Evolutionary conservation across 2,797 vertebrate genomes (phyloP), one percentile per base, ranked within the genome.

Genomic region (Euthynnus affinis): DNA sequence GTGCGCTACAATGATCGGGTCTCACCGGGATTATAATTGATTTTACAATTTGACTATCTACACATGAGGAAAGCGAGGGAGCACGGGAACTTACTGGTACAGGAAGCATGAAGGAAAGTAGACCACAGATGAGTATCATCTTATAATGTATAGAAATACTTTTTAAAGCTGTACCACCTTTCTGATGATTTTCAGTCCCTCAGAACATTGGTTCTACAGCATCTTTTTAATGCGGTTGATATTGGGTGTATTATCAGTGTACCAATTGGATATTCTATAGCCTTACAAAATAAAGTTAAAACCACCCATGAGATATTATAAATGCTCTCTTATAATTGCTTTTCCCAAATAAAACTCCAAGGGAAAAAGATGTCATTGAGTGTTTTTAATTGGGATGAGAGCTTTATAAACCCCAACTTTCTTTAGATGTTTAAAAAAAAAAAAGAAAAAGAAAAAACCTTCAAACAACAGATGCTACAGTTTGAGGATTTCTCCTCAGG

Each of bases 381-480:
- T 9, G 70, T 61, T 80, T 59, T 73, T 87, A 90, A 92, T 93
- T 87, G 84, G 74, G 53, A 80, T 64, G 15, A 78, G 63, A 69
- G 71, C 57, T 78, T 68, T 49, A 32, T 42, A 85, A 83, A 73
- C 22, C n/a, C 5, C 6, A 52, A 81, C 84, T 66, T 88, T 85
- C 40, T 63, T 5, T 17, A 84, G 75, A 78, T 74, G 29, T 55
- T 22, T 17, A 0, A 18, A n/a, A 18, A 40, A 51, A 62, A 68
- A 71, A 66, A 55, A 67, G 71, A 68, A 49, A n/a, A n/a, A n/a
- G n/a, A n/a, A n/a, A n/a, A 15, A 79, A 82, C 37, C 68, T 76
- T 88, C 74, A 84, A 79, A 89, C 63, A 87, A 81, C 88, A 84
- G 85, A 85, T 84, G 87, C 78, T 63, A 56, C 64, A 71, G 77